These are phyloP conservation scores for Cichlasoma orientale DNA, from an alignment of 2,797 vertebrate species.

Conservation along the genomic window DNA sequence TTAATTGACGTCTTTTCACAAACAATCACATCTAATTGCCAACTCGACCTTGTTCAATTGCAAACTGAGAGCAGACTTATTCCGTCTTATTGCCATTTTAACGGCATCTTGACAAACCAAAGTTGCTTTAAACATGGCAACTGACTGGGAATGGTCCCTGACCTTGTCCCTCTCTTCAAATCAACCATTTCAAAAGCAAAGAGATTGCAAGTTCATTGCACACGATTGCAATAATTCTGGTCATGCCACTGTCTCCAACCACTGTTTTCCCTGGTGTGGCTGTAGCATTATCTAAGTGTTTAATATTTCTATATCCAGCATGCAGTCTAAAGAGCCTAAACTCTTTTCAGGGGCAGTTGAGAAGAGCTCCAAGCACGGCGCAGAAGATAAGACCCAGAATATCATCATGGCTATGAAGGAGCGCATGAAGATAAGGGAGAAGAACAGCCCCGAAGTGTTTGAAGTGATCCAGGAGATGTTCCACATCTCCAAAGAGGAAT, in stretches of 20 bases:
- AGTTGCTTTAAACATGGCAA: background rate
- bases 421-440: conserved; percentile 97
- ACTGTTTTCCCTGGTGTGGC: background rate
- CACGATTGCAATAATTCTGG: too few species aligned
- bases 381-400: conserved; percentile 96
- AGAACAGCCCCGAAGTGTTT: conserved; percentile 95
- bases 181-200: too few species aligned
- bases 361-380: conserved; percentile 98
- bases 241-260: too few species aligned
- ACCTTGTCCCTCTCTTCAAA: too few species aligned
- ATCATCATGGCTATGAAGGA: conserved; percentile 99
- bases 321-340: background rate
- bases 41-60: background rate
- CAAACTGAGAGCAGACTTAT: background rate
- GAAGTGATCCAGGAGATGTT: conserved; percentile 97
- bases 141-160: too few species aligned
- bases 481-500: conserved; percentile 91
- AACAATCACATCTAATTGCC: background rate
- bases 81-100: background rate
- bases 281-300: background rate
- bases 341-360: conserved; percentile 90
- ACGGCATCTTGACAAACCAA: background rate
- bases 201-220: too few species aligned
- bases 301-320: background rate
- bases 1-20: background rate